Evolutionary conservation across 2,888 invertebrate species (phyloP).

Genomic region (Serrognathus titanus): DNA sequence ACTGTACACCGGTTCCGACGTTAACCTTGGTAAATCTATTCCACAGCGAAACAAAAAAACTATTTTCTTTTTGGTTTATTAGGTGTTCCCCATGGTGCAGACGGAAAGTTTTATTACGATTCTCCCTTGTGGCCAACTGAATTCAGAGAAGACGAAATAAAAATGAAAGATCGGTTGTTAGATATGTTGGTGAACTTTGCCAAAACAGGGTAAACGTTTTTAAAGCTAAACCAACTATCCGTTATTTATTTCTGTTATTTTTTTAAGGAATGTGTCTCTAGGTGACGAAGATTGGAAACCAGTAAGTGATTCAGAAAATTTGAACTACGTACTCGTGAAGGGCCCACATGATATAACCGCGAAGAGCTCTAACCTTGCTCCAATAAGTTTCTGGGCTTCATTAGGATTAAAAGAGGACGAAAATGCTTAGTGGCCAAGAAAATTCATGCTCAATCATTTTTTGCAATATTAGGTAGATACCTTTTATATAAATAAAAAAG

Average conservation of each 20-base stretch:
- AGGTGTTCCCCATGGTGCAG: conserved; percentile 10
- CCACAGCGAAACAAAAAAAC: background rate
- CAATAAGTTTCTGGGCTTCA: conserved; percentile 8
- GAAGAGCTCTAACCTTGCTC: conserved; percentile 1
- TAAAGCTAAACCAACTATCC: background rate
- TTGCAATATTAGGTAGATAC: too few species aligned
- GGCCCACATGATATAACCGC: conserved; percentile 9
- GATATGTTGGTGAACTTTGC: conserved; percentile 10
- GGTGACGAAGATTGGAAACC: conserved; percentile 8
- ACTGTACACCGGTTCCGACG: background rate
- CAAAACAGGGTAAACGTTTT: conserved; percentile 9
- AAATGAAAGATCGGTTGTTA: conserved; percentile 10
- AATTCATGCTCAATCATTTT: too few species aligned
- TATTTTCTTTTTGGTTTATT: background rate
- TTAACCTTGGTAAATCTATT: background rate
- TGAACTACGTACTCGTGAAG: conserved; percentile 13
- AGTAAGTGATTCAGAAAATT: conserved; percentile 5
- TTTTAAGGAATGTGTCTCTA: conserved; percentile 5
- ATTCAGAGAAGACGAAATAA: background rate
- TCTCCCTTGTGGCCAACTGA: background rate
- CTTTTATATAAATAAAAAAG: too few species aligned
- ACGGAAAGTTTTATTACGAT: conserved; percentile 10
- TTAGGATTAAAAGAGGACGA: conserved; percentile 2
- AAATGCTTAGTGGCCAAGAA: too few species aligned
- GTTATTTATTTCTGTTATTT: background rate